Evolutionary conservation across 2,797 vertebrate genomes (phyloP).

Genomic region (Triplophysa yarkandensis): DNA sequence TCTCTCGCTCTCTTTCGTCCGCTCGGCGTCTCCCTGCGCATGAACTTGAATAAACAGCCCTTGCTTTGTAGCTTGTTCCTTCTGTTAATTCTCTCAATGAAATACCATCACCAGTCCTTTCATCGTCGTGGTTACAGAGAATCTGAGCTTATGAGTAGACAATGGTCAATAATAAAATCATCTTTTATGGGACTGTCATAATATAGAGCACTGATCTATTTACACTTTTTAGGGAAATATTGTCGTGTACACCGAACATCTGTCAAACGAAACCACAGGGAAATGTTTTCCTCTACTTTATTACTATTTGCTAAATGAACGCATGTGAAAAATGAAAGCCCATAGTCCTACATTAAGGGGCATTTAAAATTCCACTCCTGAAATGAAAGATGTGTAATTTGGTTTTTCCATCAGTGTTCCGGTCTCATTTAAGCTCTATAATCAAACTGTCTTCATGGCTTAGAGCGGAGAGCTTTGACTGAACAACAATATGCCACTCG

Average conservation of each 20-base stretch:
- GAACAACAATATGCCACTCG: conserved; percentile 61
- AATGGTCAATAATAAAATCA: conserved; percentile 32
- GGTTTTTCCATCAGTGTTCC: conserved; percentile 35
- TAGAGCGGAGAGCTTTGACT: conserved; percentile 56
- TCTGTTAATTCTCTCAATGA: conserved; percentile 79
- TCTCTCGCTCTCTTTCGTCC: conserved; percentile 30
- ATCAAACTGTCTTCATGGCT: conserved; percentile 45
- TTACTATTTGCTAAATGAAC: not conserved
- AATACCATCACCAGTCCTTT: conserved; percentile 82
- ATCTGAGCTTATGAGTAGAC: conserved; percentile 62
- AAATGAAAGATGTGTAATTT: conserved; percentile 34
- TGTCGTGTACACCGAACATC: not conserved
- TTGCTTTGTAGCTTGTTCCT: conserved; percentile 80
- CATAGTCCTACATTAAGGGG: conserved; percentile 6
- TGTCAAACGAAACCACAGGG: not conserved
- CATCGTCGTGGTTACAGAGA: conserved; percentile 87
- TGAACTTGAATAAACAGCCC: conserved; percentile 88
- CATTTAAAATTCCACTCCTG: conserved; percentile 13
- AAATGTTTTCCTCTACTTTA: not conserved
- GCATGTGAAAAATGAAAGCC: conserved; percentile 9
- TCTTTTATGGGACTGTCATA: not conserved
- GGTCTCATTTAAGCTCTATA: conserved; percentile 29
- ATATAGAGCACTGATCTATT: not conserved
- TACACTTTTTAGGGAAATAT: not conserved
- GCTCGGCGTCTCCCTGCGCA: conserved; percentile 70